A percentile compares a stretch with the other conserved stretches of the same genome.
Conservation (phyloP, 2,888 invertebrate species). For the Acanthosepion pharaonis region DNA sequence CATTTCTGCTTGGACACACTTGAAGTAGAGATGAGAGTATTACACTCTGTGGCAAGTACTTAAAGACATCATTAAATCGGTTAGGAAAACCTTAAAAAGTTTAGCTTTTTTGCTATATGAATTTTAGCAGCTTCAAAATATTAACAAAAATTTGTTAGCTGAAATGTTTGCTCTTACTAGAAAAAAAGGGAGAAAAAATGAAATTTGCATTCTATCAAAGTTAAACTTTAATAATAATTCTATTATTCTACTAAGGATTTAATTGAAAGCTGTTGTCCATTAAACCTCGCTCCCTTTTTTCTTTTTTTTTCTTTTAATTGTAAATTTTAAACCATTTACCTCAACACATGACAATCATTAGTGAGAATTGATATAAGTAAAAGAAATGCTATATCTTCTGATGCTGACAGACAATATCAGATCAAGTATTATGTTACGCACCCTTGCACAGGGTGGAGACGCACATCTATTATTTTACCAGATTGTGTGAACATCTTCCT, state of each 20-base stretch:
- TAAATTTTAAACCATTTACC: background rate
- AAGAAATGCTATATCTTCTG: slow-evolving; percentile 8
- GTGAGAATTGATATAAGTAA: background rate
- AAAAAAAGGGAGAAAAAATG: too few species aligned
- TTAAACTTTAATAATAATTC: background rate
- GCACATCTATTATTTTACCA: background rate
- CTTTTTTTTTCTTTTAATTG: background rate
- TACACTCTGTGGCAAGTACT: too few species aligned
- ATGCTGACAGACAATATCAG: slow-evolving; percentile 33
- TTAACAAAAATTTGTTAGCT: background rate
- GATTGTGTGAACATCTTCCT: background rate
- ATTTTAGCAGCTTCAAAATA: background rate
- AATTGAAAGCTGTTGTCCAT: background rate
- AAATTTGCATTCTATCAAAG: background rate
- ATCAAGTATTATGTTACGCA: background rate
- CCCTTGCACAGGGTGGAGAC: background rate
- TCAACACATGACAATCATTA: slow-evolving; percentile 33
- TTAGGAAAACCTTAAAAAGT: too few species aligned
- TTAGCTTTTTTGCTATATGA: too few species aligned
- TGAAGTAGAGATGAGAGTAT: too few species aligned
- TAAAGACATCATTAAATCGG: too few species aligned
- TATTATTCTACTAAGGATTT: background rate
- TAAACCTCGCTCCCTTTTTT: background rate
- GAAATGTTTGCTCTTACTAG: background rate
- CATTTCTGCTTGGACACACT: too few species aligned